Conservation (phyloP, 2,888 invertebrate species). For the Euzophera pinguis region DNA sequence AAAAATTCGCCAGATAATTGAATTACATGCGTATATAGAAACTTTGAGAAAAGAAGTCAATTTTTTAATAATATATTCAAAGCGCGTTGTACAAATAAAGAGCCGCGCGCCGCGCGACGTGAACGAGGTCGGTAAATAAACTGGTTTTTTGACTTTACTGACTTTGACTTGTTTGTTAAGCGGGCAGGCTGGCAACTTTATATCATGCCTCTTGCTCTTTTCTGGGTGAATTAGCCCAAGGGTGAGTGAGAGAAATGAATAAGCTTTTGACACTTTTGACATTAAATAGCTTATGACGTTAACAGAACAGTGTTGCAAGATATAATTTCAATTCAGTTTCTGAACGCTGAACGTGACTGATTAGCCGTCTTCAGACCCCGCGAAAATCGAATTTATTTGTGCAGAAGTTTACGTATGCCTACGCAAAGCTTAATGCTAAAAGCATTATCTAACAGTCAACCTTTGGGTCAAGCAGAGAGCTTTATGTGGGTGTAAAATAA, state of each 20-base stretch:
- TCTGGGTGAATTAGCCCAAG: neutral
- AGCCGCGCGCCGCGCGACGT: constrained; percentile 32
- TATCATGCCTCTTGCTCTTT: neutral
- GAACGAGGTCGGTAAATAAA: constrained; percentile 67
- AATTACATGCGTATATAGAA: constrained; percentile 19
- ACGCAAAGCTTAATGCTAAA: no score
- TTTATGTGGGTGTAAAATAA: no score
- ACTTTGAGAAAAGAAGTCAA: constrained; percentile 23
- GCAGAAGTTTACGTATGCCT: no score
- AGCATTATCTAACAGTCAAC: no score
- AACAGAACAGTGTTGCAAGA: neutral
- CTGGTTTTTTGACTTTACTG: constrained; percentile 65
- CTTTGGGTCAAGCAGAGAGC: no score
- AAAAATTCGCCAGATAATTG: constrained; percentile 12
- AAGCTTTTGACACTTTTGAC: neutral
- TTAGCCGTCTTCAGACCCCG: no score
- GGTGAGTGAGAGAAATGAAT: neutral
- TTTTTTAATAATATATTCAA: constrained; percentile 24
- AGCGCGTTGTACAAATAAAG: constrained; percentile 26
- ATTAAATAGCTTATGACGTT: neutral
- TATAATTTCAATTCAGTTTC: neutral
- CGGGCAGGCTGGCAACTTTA: constrained; percentile 10
- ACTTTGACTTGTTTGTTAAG: constrained; percentile 13
- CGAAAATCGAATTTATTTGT: no score
- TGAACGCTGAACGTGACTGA: no score